Conservation (phyloP, 2,888 invertebrate genomes). For the Balanococcus diminutus region DNA sequence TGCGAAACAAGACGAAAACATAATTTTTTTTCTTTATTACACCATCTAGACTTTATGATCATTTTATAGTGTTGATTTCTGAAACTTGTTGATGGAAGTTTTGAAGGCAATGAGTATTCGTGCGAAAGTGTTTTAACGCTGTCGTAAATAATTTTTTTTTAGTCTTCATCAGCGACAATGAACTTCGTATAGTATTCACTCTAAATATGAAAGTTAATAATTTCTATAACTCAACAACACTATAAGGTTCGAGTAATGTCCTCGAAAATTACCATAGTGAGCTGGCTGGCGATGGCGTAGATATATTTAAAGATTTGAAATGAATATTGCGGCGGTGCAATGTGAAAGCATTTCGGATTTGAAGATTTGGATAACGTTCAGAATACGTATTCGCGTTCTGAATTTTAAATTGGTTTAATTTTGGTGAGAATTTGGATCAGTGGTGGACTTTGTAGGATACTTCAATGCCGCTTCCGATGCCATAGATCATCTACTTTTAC, state of each 20-base stretch:
- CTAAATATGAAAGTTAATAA: background rate
- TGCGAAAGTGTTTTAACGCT: slow-evolving; percentile 1
- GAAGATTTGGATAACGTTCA: background rate
- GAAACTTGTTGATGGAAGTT: slow-evolving; percentile 26
- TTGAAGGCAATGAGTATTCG: background rate
- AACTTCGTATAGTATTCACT: background rate
- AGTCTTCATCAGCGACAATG: slow-evolving; percentile 5
- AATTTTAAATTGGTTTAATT: background rate
- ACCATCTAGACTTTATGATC: background rate
- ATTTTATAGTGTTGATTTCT: slow-evolving; percentile 23
- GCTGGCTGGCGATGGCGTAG: background rate
- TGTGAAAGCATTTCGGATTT: background rate
- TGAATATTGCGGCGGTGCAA: background rate
- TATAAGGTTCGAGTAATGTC: too few species aligned
- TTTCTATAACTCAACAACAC: background rate
- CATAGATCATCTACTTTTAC: background rate
- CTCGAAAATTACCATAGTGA: background rate
- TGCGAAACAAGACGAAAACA: background rate
- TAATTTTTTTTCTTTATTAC: slow-evolving; percentile 1
- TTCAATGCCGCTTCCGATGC: background rate
- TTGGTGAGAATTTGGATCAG: background rate
- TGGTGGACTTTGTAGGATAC: background rate
- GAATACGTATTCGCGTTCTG: background rate
- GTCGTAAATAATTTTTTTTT: slow-evolving; percentile 3
- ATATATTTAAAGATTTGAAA: background rate